Conservation (phyloP, 2,797 vertebrate genomes). For the Somateria mollissima region DNA sequence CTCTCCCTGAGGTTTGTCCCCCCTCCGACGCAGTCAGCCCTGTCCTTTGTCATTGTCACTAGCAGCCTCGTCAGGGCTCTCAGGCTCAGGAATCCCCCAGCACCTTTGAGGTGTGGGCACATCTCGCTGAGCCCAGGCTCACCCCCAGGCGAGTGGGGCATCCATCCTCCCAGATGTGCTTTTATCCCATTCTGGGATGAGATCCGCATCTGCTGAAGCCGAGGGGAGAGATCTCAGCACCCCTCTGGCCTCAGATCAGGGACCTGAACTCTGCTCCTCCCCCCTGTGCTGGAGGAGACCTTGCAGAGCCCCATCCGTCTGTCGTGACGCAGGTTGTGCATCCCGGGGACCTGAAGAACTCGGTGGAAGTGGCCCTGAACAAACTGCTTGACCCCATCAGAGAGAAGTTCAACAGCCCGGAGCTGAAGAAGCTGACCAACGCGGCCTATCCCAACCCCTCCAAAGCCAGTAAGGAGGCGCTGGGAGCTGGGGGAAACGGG, state of each 20-base stretch:
- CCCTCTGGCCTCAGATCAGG: background rate
- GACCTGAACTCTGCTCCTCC: background rate
- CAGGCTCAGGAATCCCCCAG: too few relatives aligned
- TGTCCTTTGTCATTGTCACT: background rate
- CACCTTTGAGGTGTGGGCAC: too few relatives aligned
- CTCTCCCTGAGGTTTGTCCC: background rate
- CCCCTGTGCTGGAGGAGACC: background rate
- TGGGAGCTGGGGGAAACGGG: background rate
- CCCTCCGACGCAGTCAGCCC: background rate
- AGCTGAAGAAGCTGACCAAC: slow-evolving; percentile 87
- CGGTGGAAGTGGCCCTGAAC: slow-evolving; percentile 91
- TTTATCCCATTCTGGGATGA: background rate
- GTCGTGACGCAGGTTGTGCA: slow-evolving; percentile 83
- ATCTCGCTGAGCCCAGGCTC: too few relatives aligned
- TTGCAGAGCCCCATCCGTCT: background rate
- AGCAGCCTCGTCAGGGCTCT: too few relatives aligned
- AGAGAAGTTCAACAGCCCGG: slow-evolving; percentile 90
- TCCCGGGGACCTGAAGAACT: slow-evolving; percentile 95
- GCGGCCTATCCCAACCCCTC: slow-evolving; percentile 86
- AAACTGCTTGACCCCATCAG: slow-evolving; percentile 94
- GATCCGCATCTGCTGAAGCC: background rate
- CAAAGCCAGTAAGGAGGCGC: slow-evolving; percentile 87
- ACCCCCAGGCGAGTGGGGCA: too few relatives aligned
- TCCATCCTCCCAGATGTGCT: background rate
- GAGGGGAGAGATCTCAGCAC: background rate